Percentiles rank a stretch among this genome's conserved stretches.
These are phyloP conservation scores for Microcaecilia unicolor DNA, from an alignment of 2,797 vertebrate genomes.

Conservation along the genomic window DNA sequence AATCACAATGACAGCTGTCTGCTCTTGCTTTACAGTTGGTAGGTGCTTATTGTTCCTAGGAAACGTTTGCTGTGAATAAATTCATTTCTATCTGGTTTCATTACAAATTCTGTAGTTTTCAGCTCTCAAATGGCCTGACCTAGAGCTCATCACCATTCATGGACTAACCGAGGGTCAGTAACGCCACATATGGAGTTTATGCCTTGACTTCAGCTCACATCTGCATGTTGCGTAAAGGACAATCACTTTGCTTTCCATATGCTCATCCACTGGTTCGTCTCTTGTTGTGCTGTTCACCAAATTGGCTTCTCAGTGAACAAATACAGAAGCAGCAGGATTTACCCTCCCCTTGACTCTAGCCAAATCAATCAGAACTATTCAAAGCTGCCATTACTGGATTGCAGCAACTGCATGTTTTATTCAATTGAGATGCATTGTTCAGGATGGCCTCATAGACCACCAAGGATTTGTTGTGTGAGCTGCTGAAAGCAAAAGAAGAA, in stretches of 20 bases:
- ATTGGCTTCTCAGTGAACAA: constrained; percentile 61
- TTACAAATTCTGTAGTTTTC: background rate
- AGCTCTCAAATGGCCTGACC: constrained; percentile 7
- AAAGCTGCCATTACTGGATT: constrained; percentile 14
- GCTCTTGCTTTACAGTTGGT: constrained; percentile 9
- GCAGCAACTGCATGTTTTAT: constrained; percentile 24
- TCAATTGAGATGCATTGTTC: constrained; percentile 16
- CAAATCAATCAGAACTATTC: constrained; percentile 19
- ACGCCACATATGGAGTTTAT: constrained; percentile 40
- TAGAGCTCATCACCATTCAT: constrained; percentile 24
- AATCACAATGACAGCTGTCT: constrained; percentile 6
- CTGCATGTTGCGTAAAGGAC: constrained; percentile 60
- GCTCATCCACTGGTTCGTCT: constrained; percentile 65
- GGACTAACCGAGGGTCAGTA: constrained; percentile 32
- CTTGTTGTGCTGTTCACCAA: constrained; percentile 65
- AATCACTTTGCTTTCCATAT: constrained; percentile 78
- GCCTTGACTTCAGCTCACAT: constrained; percentile 42
- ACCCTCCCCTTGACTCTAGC: constrained; percentile 14
- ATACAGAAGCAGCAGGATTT: constrained; percentile 35
- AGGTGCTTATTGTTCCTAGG: background rate
- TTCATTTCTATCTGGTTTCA: constrained; percentile 3
- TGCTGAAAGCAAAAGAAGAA: background rate
- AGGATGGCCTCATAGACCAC: constrained; percentile 24
- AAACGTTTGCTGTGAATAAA: constrained; percentile 4
- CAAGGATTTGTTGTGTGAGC: too few species aligned